Conservation (phyloP, 2,888 invertebrate genomes). For the Cistogaster globosa region DNA sequence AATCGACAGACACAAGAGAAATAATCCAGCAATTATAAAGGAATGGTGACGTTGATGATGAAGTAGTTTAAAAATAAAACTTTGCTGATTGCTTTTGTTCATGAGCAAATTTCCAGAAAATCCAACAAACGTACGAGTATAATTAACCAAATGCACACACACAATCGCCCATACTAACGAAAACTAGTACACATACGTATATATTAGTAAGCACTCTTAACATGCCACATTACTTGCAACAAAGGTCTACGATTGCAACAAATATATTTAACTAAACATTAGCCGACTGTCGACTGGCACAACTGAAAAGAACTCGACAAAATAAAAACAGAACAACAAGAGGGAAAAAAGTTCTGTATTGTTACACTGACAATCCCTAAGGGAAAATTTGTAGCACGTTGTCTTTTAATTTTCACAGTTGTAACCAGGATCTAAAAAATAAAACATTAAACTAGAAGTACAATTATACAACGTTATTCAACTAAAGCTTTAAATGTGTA, state of each 20-base stretch:
- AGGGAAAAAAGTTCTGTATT: constrained; percentile 23
- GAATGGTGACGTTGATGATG: constrained; percentile 34
- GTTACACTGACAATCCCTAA: constrained; percentile 69
- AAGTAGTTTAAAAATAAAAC: constrained; percentile 62
- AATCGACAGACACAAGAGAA: constrained; percentile 41
- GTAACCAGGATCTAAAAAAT: constrained; percentile 55
- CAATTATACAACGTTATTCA: constrained; percentile 51
- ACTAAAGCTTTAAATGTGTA: constrained; percentile 60
- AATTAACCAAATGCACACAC: constrained; percentile 42
- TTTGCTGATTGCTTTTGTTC: constrained; percentile 67
- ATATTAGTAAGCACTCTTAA: neutral
- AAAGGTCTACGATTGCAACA: constrained; percentile 62
- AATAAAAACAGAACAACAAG: constrained; percentile 36
- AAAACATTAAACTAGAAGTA: constrained; percentile 52
- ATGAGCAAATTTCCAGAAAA: constrained; percentile 57
- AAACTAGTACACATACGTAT: neutral
- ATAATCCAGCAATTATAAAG: constrained; percentile 11
- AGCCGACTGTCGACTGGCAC: constrained; percentile 58
- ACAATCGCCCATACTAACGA: neutral
- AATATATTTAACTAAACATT: constrained; percentile 67
- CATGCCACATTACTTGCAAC: constrained; percentile 39
- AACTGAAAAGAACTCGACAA: constrained; percentile 45
- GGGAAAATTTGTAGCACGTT: constrained; percentile 72
- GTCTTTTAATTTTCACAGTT: constrained; percentile 73
- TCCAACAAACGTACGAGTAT: constrained; percentile 43